These are phyloP conservation scores for Pelecanoides urinatrix DNA, from an alignment of 2,113 vertebrate genomes.

Conservation along the genomic window DNA sequence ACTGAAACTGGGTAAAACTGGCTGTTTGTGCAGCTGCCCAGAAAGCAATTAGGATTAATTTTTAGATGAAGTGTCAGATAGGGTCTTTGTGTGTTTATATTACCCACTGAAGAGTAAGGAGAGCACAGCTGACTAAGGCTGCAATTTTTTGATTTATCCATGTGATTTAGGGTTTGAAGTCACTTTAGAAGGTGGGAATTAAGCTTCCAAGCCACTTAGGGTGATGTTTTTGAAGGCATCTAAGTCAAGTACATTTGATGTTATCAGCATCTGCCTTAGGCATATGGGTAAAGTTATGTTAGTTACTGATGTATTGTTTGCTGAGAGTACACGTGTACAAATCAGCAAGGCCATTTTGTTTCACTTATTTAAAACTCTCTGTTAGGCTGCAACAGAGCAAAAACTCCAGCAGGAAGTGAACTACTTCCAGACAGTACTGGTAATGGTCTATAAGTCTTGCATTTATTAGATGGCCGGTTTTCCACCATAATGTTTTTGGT, in stretches of 20 bases:
- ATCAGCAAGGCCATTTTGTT: not conserved
- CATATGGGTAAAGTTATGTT: not conserved
- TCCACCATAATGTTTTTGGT: not conserved
- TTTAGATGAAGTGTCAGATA: constrained; percentile 27
- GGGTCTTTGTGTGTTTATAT: not conserved
- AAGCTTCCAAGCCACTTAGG: not conserved
- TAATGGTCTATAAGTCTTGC: not conserved
- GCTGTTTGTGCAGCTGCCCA: constrained; percentile 38
- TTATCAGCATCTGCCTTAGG: not conserved
- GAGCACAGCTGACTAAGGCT: not conserved
- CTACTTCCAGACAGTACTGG: not conserved
- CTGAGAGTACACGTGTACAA: not conserved
- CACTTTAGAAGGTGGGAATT: not conserved
- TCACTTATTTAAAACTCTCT: not conserved
- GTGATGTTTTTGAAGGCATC: not conserved
- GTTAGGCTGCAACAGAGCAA: not conserved
- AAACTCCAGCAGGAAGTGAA: not conserved
- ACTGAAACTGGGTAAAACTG: not conserved
- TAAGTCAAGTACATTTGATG: constrained; percentile 1
- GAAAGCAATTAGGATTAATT: constrained; percentile 35
- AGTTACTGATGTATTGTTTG: not conserved
- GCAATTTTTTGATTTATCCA: not conserved
- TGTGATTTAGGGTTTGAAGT: not conserved
- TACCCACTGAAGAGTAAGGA: constrained; percentile 12
- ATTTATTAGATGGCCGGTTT: not conserved